Base-by-base conservation (phyloP, 2,113 vertebrate species). In the Rhynchomys soricoides region DNA sequence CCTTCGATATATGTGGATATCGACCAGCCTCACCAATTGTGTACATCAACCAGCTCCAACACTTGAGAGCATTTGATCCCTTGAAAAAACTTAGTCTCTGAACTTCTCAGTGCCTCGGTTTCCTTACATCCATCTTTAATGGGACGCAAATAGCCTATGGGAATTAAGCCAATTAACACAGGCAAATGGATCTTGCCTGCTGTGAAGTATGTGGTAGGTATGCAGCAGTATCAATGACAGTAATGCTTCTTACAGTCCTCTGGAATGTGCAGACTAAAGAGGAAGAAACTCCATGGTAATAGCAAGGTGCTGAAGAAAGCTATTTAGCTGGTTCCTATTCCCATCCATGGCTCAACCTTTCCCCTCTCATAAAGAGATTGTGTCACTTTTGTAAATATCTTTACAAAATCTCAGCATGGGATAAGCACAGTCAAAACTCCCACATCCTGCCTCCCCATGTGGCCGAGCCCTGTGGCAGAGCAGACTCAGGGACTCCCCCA, bases 171-270 rank as follows among this genome's bases (percentile, higher is more conserved):
- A 81, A n/a, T 73, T 57, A 79, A 85, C 40, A 24, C 22, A 45
- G 3, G 2, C 48, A 6, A 62, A 74, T 21, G 43, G 66, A 8
- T 12, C 40, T 12, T 9, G 19, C 7, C 9, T 40, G 55, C 11
- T 16, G 11, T 24, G 70, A 40, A 17, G 9, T 5, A 7, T 4
- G 1, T 59, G 52, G 6, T n/a, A 45, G 24, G 17, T 55, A 40
- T 29, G 12, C n/a, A 34, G 52, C n/a, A 7, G 0, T 3, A 24
- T 45, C 22, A 19, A 16, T 1, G 3, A 22, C 24, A 31, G 1
- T 3, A 0, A 10, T 6, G 16, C 19, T 59, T n/a, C 43, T 40
- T 19, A 2, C 5, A 62, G 50, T 17, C 50, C 34, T 45, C 87
- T 64, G 34, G 26, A 89, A 71, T 43, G 31, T 43, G 21, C 13